Percentiles rank a stretch among this genome's conserved stretches.
Evolutionary conservation across 2,113 vertebrate species (phyloP).

Genomic region (Trinectes maculatus): DNA sequence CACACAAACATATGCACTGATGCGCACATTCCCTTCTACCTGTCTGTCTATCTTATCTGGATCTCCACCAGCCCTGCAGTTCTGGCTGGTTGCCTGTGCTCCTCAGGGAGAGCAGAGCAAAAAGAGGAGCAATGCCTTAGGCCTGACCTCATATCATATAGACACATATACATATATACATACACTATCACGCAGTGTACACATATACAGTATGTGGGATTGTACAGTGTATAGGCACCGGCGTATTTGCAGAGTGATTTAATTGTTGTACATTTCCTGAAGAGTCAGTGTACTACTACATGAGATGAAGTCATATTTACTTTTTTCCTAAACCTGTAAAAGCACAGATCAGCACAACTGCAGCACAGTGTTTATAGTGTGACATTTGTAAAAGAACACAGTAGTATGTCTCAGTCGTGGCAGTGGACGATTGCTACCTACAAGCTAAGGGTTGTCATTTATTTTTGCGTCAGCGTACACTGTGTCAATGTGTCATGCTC

Average conservation of each 20-base stretch:
- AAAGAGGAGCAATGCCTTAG: conserved; percentile 49
- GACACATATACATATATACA: conserved; percentile 11
- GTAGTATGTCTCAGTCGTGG: neutral
- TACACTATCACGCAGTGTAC: neutral
- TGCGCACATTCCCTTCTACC: conserved; percentile 41
- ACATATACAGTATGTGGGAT: conserved; percentile 9
- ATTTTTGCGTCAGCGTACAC: too few species aligned
- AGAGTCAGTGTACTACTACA: conserved; percentile 5
- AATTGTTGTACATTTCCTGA: conserved; percentile 11
- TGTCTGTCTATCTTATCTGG: conserved; percentile 63
- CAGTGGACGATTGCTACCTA: neutral
- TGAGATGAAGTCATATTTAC: neutral
- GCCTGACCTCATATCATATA: conserved; percentile 35
- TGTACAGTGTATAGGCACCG: neutral
- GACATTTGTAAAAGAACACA: neutral
- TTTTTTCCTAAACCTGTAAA: conserved; percentile 1
- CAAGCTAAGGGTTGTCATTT: neutral
- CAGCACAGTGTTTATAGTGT: neutral
- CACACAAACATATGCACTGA: conserved; percentile 2
- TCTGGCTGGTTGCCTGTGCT: conserved; percentile 59
- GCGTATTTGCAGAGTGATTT: conserved; percentile 3
- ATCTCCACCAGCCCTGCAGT: conserved; percentile 52
- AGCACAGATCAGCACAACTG: neutral
- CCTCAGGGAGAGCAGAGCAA: conserved; percentile 52
- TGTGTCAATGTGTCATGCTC: too few species aligned